Evolutionary conservation across 2,888 invertebrate genomes (phyloP), one percentile per base, ranked within the genome.

Genomic region (Peribatodes rhomboidaria): DNA sequence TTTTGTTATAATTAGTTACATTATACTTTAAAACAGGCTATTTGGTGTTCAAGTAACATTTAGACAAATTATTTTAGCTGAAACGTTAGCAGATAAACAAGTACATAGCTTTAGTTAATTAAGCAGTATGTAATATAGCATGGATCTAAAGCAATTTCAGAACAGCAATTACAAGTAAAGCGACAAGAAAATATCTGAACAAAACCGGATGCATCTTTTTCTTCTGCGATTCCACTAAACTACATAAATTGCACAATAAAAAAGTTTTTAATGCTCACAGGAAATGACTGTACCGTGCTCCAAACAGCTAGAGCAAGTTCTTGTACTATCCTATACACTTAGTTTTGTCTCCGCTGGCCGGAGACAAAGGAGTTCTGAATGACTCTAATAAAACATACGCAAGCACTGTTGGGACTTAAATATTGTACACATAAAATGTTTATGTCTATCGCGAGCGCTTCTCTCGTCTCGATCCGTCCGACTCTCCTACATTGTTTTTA

Each of bases 201-300:
- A 39, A 59, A 57, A 41, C 57, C 64, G 58, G 61, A 69, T 54
- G 67, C 58, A 65, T 68, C 60, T 61, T 59, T 68, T 70, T 67
- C 56, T 65, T 69, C 63, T 57, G 57, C 52, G 57, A 60, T 49
- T 53, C 63, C 58, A 67, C 61, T 55, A 65, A 70, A 63, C 67
- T 65, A 63, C 55, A 60, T 65, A 61, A 70, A 72, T 67, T 70
- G 69, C 68, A 49, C 54, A 71, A 76, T 77, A 78, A 76, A 74
- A 75, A 77, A 76, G 75, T 79, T 78, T 62, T 76, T 74, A 77
- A 76, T 75, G 77, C 72, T 72, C 68, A 71, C 69, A 72, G 77
- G 78, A 74, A 77, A 77, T 73, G 65, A 65, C 64, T 70, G 70
- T 74, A 63, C 72, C 72, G 67, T 72, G 72, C 68, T 69, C 66